Percentiles rank a stretch among this genome's conserved stretches.
phyloP scores from a whole-genome alignment of 2,888 invertebrate species.

The Netelia virgata region DNA sequence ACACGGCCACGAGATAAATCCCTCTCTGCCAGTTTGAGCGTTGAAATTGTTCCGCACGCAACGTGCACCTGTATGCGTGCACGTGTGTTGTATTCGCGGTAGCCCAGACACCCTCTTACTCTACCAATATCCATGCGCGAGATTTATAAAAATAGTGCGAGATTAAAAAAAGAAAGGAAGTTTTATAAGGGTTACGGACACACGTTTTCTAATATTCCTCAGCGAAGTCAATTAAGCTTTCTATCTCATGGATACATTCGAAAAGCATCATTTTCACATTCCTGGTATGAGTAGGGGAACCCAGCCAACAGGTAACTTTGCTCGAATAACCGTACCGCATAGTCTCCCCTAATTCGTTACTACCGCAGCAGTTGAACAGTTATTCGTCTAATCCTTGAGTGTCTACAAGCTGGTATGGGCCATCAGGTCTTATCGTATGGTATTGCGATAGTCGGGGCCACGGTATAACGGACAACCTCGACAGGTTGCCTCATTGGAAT shows the following conservation, averaged over 20 bases:
- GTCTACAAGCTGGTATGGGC: slow-evolving; percentile 28
- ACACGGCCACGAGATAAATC: slow-evolving; percentile 15
- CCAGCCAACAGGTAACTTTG: slow-evolving; percentile 13
- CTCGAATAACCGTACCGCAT: slow-evolving; percentile 4
- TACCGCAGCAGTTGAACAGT: slow-evolving; percentile 4
- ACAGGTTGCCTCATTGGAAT: slow-evolving; percentile 66
- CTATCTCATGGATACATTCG: not conserved
- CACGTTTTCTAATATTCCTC: not conserved
- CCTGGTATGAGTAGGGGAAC: not conserved
- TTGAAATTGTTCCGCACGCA: slow-evolving; percentile 38
- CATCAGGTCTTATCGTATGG: slow-evolving; percentile 48
- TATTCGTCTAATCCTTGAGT: slow-evolving; percentile 42
- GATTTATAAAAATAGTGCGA: too few relatives aligned
- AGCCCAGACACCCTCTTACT: too few relatives aligned
- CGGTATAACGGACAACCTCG: slow-evolving; percentile 44
- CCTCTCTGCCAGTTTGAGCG: slow-evolving; percentile 9
- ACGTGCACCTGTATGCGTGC: not conserved
- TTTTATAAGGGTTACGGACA: too few relatives aligned
- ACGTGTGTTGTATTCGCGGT: not conserved
- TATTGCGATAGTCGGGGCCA: slow-evolving; percentile 30
- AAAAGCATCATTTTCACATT: slow-evolving; percentile 1
- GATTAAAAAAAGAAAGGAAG: too few relatives aligned
- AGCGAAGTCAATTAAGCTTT: not conserved
- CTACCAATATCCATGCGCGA: too few relatives aligned
- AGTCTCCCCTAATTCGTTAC: slow-evolving; percentile 30